Percentiles rank a stretch among this genome's conserved stretches.
Conservation (phyloP, 2,113 vertebrate species). For the Corydoras maculifer region DNA sequence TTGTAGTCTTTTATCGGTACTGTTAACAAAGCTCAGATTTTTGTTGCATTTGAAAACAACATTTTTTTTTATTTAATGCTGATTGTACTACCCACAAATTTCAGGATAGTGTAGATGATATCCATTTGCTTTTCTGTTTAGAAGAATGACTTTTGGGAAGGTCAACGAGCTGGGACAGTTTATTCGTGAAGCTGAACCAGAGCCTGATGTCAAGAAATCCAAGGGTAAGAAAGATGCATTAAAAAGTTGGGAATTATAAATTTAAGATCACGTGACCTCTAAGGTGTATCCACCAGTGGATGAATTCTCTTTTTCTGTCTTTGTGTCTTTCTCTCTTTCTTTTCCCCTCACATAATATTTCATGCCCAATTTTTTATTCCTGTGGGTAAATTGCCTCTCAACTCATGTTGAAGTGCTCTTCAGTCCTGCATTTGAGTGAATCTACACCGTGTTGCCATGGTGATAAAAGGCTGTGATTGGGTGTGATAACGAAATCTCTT, state of each 20-base stretch:
- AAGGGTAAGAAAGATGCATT: slow-evolving; percentile 68
- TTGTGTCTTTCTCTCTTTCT: neutral
- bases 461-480: slow-evolving; percentile 32
- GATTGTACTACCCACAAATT: too few relatives aligned
- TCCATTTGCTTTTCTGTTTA: slow-evolving; percentile 50
- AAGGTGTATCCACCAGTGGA: neutral
- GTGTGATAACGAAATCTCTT: slow-evolving; percentile 15
- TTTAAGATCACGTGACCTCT: neutral
- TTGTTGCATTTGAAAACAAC: too few relatives aligned
- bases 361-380: neutral
- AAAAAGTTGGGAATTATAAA: too few relatives aligned
- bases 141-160: slow-evolving; percentile 95
- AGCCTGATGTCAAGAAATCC: slow-evolving; percentile 97
- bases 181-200: slow-evolving; percentile 94
- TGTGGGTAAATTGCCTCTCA: slow-evolving; percentile 19
- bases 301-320: neutral
- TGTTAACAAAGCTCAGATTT: too few relatives aligned
- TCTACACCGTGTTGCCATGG: slow-evolving; percentile 37
- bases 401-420: slow-evolving; percentile 28
- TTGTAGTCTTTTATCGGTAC: too few relatives aligned
- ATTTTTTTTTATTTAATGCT: too few relatives aligned
- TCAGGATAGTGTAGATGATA: too few relatives aligned
- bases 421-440: slow-evolving; percentile 20
- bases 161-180: slow-evolving; percentile 97
- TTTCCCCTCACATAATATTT: neutral